Evolutionary conservation across 23 tunicate genomes (phyloP), one percentile per base, ranked within the genome.

Genomic region (Ciona savignyi): DNA sequence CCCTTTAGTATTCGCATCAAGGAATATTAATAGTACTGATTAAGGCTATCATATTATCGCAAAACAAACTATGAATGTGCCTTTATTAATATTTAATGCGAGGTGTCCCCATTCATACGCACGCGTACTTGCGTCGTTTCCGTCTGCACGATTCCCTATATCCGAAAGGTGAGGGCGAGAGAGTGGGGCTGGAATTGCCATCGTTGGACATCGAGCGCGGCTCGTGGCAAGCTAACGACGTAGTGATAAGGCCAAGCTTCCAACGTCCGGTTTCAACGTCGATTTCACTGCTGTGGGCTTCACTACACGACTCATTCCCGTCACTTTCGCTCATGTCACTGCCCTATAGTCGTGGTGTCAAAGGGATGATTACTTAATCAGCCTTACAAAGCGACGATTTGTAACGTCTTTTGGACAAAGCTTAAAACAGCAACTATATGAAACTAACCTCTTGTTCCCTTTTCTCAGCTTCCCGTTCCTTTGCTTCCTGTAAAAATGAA

Each of bases 401-500:
- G n/a, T n/a, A n/a, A n/a, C n/a, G n/a, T n/a, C n/a, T n/a, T n/a
- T n/a, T n/a, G n/a, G n/a, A n/a, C n/a, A n/a, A n/a, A n/a, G n/a
- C n/a, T n/a, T n/a, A n/a, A n/a, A n/a, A 42, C 9, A 42, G 56
- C 56, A 42, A 42, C 56, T 42, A 42, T 42, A 9, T 42, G 15
- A 42, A n/a, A n/a, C n/a, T n/a, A 42, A 42, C 56, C 56, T 42
- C 56, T 42, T 42, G 56, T 42, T 74, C 85, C 1, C 79, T 35
- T 34, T 79, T 51, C 42, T 87, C 85, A 1, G 79, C 80, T 70
- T 87, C 80, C 28, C 80, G 70, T 34, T 80, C 94, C 70, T 70
- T 77, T 32, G 84, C 94, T 70, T 70, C 86, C 94, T 87, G 70
- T 34, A 68, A 77, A 65, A 1, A 0, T n/a, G n/a, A n/a, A n/a